Conservation (phyloP, 2,797 vertebrate genomes). For the Oreochromis grahami region DNA sequence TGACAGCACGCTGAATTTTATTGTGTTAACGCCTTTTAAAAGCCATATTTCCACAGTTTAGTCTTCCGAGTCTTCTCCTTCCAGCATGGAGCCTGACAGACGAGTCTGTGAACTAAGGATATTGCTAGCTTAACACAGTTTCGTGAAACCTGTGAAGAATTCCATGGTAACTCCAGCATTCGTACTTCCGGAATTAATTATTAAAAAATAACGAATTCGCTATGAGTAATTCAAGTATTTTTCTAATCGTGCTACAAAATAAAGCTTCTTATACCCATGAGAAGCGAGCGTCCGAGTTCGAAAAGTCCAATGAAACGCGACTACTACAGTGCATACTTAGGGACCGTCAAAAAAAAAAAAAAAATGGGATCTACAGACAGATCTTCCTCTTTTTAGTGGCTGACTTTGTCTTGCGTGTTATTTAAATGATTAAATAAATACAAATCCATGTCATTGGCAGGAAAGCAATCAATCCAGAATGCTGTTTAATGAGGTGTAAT, state of each 20-base stretch:
- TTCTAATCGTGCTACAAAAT: accelerated
- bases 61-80: not conserved
- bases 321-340: accelerated
- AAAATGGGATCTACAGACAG: not conserved
- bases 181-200: not conserved
- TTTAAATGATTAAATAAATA: not conserved
- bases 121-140: not conserved
- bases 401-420: not conserved
- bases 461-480: not conserved
- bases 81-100: not conserved
- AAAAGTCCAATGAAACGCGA: not conserved
- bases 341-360: not conserved
- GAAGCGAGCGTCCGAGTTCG: not conserved
- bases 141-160: not conserved
- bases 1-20: not conserved
- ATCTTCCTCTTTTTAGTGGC: not conserved
- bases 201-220: not conserved
- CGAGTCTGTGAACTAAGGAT: not conserved
- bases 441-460: not conserved
- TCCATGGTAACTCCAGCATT: not conserved
- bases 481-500: not conserved
- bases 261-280: not conserved
- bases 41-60: not conserved
- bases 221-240: not conserved
- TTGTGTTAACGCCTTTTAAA: not conserved